These are phyloP conservation scores for Tuberolachnus salignus DNA, from an alignment of 2,888 invertebrate species.

Conservation along the genomic window DNA sequence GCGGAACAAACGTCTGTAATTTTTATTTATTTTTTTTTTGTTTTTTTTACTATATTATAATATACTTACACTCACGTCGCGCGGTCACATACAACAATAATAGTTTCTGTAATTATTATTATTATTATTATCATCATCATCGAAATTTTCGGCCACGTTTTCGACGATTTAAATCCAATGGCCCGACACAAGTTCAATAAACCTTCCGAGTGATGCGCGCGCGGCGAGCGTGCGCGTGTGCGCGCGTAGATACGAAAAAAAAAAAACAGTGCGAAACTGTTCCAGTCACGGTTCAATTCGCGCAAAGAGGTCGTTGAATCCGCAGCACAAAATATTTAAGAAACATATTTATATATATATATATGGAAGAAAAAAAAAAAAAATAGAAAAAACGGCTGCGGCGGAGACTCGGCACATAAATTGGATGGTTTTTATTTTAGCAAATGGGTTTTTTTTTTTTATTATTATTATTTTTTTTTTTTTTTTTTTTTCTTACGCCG, in stretches of 20 bases:
- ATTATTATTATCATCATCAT: slow-evolving; percentile 18
- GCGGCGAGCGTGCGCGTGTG: not conserved
- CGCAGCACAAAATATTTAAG: slow-evolving; percentile 28
- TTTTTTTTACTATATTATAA: too few relatives aligned
- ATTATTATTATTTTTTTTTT: too few relatives aligned
- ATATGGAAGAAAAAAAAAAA: too few relatives aligned
- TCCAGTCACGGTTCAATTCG: slow-evolving; percentile 55
- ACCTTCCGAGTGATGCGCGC: slow-evolving; percentile 16
- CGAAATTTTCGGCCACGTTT: slow-evolving; percentile 41
- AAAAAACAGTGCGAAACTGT: slow-evolving; percentile 54
- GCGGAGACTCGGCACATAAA: slow-evolving; percentile 15
- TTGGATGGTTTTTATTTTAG: slow-evolving; percentile 10
- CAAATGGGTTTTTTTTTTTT: slow-evolving; percentile 3
- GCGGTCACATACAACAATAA: not conserved
- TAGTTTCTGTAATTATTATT: not conserved
- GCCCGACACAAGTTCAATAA: slow-evolving; percentile 47
- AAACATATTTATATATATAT: not conserved
- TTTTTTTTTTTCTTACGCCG: too few relatives aligned
- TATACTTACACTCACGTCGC: too few relatives aligned
- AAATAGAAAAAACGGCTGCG: slow-evolving; percentile 18
- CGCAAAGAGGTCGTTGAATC: slow-evolving; percentile 53
- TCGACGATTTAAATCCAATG: slow-evolving; percentile 24
- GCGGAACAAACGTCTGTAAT: too few relatives aligned
- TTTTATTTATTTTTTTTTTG: too few relatives aligned
- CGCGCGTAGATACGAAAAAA: slow-evolving; percentile 42